Conservation (phyloP, 2,888 invertebrate genomes). For the Aporophyla lueneburgensis region DNA sequence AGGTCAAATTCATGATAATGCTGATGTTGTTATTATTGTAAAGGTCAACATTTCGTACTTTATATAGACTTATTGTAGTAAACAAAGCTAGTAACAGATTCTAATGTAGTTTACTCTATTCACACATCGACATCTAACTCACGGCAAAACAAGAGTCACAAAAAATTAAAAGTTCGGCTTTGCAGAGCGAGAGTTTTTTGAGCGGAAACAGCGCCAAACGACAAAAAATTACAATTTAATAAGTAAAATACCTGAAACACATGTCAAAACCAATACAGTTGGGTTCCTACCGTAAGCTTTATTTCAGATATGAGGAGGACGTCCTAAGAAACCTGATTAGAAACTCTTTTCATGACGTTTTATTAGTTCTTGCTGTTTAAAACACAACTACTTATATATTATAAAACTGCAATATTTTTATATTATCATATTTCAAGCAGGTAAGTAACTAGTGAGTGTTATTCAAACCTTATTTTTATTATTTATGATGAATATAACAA, state of each 20-base stretch:
- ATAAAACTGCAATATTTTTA: background rate
- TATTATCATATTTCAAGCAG: background rate
- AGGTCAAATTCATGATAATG: background rate
- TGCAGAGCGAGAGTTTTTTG: background rate
- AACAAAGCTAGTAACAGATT: background rate
- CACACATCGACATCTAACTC: background rate
- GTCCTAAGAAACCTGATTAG: no score
- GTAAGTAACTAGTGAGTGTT: background rate
- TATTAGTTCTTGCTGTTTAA: background rate
- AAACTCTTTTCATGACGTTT: background rate
- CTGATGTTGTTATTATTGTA: background rate
- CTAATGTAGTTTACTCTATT: background rate
- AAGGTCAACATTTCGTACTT: background rate
- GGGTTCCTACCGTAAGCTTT: no score
- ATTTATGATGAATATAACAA: conserved; percentile 4
- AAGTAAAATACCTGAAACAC: no score
- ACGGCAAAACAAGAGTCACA: background rate
- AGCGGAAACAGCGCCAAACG: no score
- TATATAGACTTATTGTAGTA: background rate
- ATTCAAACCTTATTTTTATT: background rate
- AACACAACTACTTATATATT: no score
- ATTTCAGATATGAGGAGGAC: no score
- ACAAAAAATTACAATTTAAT: no score
- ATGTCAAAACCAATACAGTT: no score
- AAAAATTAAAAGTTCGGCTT: conserved; percentile 14